phyloP scores from a whole-genome alignment of 2,113 vertebrate genomes.

The Centropus bengalensis region DNA sequence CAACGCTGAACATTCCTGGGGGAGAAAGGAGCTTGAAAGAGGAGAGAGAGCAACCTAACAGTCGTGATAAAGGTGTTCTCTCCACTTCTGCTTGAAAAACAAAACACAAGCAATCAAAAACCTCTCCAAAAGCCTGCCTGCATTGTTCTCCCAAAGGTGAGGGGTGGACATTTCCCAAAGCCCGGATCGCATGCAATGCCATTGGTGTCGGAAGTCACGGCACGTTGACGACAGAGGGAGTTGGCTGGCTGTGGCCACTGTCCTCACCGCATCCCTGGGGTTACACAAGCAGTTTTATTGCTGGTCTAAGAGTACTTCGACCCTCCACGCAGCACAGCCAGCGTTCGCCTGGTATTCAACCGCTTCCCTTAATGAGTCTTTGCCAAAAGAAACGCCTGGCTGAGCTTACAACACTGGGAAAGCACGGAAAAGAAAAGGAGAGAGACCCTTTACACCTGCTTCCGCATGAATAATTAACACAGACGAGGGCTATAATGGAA shows the following conservation, averaged over 20 bases:
- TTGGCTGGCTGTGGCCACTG: neutral
- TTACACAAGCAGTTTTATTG: conserved; percentile 28
- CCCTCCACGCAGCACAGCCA: neutral
- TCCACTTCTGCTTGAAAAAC: neutral
- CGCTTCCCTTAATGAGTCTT: neutral
- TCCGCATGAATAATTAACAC: conserved; percentile 33
- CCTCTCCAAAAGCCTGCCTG: neutral
- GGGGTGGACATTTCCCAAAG: neutral
- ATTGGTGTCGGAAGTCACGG: neutral
- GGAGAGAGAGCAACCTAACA: neutral
- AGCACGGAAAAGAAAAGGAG: neutral
- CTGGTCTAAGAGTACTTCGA: neutral
- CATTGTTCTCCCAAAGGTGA: neutral
- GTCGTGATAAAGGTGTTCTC: neutral
- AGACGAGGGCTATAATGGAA: conserved; percentile 44
- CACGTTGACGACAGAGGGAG: neutral
- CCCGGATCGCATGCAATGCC: neutral
- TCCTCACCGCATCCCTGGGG: neutral
- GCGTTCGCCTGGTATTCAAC: neutral
- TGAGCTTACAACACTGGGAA: neutral
- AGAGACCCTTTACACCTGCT: neutral
- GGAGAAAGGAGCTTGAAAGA: neutral
- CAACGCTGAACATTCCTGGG: neutral
- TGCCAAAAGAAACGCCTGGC: neutral
- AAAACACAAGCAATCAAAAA: neutral